Evolutionary conservation across 1,140 invertebrate species (phyloP).

Genomic region (Diuraphis noxia): DNA sequence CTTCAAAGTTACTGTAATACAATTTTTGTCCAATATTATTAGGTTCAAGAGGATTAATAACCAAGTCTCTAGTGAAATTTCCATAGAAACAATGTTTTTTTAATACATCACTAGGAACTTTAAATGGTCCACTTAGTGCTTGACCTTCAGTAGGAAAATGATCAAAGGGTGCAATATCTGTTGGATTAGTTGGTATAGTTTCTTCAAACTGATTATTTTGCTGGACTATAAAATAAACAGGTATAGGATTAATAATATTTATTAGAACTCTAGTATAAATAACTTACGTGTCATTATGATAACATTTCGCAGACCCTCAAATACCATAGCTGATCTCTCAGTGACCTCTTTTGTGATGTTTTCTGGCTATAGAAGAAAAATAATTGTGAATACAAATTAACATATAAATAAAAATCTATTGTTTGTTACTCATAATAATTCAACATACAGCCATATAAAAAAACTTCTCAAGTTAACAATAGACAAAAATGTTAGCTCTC

Average conservation of each 20-base stretch:
- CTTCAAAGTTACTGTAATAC: background rate
- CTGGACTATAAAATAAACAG: constrained; percentile 28
- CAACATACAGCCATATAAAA: background rate
- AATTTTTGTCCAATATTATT: constrained; percentile 8
- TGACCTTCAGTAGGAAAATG: constrained; percentile 28
- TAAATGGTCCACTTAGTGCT: constrained; percentile 44
- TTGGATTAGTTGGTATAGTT: background rate
- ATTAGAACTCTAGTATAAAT: background rate
- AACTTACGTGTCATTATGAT: constrained; percentile 47
- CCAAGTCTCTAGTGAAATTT: background rate
- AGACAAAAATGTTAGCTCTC: background rate
- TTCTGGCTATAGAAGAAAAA: constrained; percentile 35
- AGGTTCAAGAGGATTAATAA: background rate
- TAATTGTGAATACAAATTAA: background rate
- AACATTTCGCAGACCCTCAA: constrained; percentile 34
- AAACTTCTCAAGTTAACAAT: background rate
- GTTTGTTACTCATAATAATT: background rate
- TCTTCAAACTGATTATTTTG: constrained; percentile 13
- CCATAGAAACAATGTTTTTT: constrained; percentile 35
- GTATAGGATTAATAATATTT: background rate
- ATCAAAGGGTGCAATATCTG: background rate
- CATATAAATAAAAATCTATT: background rate
- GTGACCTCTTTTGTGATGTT: constrained; percentile 34
- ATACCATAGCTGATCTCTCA: constrained; percentile 29
- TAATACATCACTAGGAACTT: constrained; percentile 33